phyloP scores from a whole-genome alignment of 1,140 invertebrate genomes.

The Drosophila sp. region DNA sequence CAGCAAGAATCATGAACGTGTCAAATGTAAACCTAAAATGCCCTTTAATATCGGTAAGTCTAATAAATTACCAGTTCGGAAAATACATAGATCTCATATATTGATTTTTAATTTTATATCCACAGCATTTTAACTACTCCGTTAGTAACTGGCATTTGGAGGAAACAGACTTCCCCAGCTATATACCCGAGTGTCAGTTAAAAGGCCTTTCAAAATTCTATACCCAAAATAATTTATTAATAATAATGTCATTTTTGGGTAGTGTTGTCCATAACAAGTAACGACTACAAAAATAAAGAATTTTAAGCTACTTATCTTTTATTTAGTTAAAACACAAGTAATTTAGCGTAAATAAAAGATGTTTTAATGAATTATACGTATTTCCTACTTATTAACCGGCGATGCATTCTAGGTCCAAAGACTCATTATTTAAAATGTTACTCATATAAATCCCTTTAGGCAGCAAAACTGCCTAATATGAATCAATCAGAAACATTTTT shows the following conservation, averaged over 20 bases:
- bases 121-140: constrained; percentile 41
- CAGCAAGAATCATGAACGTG: constrained; percentile 32
- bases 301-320: no score
- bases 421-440: no score
- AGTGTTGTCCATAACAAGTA: constrained; percentile 7
- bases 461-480: no score
- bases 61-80: neutral
- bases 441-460: no score
- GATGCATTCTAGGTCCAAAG: no score
- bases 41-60: constrained; percentile 35
- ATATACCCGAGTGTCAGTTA: constrained; percentile 45
- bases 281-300: no score
- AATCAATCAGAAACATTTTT: no score
- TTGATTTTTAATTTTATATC: neutral
- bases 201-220: constrained; percentile 34
- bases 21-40: constrained; percentile 24
- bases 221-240: constrained; percentile 5
- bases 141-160: constrained; percentile 46
- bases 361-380: no score
- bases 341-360: no score
- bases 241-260: constrained; percentile 14
- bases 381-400: no score
- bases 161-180: constrained; percentile 41
- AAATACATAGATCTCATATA: no score
- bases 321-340: no score